Base-by-base conservation (phyloP, 2,888 invertebrate genomes). In the Drosophila ustulata region DNA sequence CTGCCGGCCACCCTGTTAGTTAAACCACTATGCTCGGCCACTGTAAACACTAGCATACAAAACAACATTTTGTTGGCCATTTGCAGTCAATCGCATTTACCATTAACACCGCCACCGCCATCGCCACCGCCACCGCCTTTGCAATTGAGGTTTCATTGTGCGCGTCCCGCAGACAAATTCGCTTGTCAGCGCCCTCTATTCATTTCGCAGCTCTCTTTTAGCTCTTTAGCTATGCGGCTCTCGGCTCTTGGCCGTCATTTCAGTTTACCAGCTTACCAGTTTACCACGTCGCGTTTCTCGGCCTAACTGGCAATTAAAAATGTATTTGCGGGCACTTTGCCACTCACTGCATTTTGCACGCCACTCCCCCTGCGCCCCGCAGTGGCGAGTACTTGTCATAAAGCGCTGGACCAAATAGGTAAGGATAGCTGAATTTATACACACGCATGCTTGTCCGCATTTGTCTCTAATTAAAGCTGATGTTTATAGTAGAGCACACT, bases 81-180 rank as follows among this genome's bases (percentile, higher is more conserved):
- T 82, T 88, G 87, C 80, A 85, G 88, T 73, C 86, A 72, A 74
- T 77, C 82, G 78, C 71, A 71, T 80, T 73, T 71, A 65, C 49
- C 59, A 55, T 26, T 46, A 46, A n/a, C 39, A 39, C 13, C 13
- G 3, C 69, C 59, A 70, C 43, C 18, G 28, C 13, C 26, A 52
- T 18, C 3, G 37, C 37, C 51, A 45, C 51, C 30, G 37, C 34
- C 41, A 62, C 43, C 47, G 62, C 71, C 66, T 66, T 66, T 77
- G 59, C 73, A 69, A 69, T 75, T 62, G 64, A 13, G 45, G 25
- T 39, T 57, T 70, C 43, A 59, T 56, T 71, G 56, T 62, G 37
- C 41, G 37, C 41, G 23, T 34, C 51, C 51, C 37, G 26, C 65
- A 50, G 41, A 66, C 64, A 63, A 88, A 75, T 63, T 69, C 25